Evolutionary conservation across 2,888 invertebrate genomes (phyloP).

Genomic region (Fragum whitleyi): DNA sequence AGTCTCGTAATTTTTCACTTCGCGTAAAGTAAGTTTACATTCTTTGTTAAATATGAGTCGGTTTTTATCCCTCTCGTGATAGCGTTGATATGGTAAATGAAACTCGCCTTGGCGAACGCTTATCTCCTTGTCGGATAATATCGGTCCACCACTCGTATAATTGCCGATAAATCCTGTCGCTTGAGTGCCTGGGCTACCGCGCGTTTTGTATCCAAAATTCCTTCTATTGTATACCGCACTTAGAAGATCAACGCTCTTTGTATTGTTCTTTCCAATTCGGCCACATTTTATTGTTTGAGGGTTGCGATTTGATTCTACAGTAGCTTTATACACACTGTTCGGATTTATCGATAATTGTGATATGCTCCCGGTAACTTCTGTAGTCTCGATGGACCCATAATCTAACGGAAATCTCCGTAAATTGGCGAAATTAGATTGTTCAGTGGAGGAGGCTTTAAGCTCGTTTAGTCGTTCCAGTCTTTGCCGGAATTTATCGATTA

Average conservation of each 20-base stretch:
- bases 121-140: neutral
- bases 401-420: slow-evolving; percentile 17
- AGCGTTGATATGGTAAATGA: slow-evolving; percentile 16
- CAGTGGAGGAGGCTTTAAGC: slow-evolving; percentile 33
- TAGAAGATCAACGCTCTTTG: slow-evolving; percentile 5
- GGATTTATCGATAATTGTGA: slow-evolving; percentile 7
- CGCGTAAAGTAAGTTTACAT: slow-evolving; percentile 14
- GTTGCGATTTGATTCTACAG: slow-evolving; percentile 15
- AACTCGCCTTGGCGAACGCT: neutral
- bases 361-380: neutral
- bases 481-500: slow-evolving; percentile 56
- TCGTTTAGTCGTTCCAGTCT: slow-evolving; percentile 46
- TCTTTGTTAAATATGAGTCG: slow-evolving; percentile 3
- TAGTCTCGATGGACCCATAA: neutral
- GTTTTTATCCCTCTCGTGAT: slow-evolving; percentile 8
- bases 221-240: neutral
- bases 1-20: slow-evolving; percentile 3
- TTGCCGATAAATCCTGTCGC: neutral
- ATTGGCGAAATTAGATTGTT: neutral
- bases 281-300: slow-evolving; percentile 13
- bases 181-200: neutral
- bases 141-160: neutral
- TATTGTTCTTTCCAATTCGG: slow-evolving; percentile 17
- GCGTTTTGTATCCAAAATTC: slow-evolving; percentile 8
- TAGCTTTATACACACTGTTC: slow-evolving; percentile 20